Percentiles rank a stretch among this genome's conserved stretches.
phyloP scores from a whole-genome alignment of 1,140 invertebrate genomes.

The Scaptomyza hsui region DNA sequence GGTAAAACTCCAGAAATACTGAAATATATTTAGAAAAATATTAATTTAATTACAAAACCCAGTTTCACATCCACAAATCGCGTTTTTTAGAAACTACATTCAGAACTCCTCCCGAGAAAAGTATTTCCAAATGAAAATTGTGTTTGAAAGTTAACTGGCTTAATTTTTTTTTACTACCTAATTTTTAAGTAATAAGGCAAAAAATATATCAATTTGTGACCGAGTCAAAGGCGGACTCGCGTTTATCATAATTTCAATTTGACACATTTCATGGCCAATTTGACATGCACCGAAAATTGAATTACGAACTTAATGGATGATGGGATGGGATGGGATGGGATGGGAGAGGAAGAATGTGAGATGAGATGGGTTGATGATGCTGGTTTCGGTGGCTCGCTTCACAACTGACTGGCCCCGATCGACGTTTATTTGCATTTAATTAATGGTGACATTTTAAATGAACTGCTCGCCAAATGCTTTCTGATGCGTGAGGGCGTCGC shows the following conservation, averaged over 20 bases:
- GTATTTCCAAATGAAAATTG: no score
- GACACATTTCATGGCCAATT: constrained; percentile 67
- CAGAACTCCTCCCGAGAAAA: no score
- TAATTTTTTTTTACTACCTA: no score
- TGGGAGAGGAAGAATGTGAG: no score
- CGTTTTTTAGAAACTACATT: no score
- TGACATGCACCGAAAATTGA: constrained; percentile 55
- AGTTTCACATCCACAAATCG: no score
- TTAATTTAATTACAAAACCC: no score
- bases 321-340: not conserved
- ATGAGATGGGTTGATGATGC: not conserved
- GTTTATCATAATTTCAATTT: constrained; percentile 63
- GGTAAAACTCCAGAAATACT: no score
- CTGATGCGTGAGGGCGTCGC: constrained; percentile 29
- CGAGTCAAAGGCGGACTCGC: constrained; percentile 2
- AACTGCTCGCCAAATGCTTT: constrained; percentile 52
- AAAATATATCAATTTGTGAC: constrained; percentile 36
- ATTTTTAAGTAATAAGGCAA: no score
- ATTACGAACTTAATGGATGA: constrained; percentile 36
- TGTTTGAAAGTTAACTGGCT: no score
- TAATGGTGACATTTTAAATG: constrained; percentile 78
- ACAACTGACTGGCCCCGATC: constrained; percentile 33
- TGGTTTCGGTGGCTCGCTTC: no score
- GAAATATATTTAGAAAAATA: no score
- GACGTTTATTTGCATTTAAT: constrained; percentile 80